Evolutionary conservation across 2,113 vertebrate genomes (phyloP).

Genomic region (Cacatua alba): DNA sequence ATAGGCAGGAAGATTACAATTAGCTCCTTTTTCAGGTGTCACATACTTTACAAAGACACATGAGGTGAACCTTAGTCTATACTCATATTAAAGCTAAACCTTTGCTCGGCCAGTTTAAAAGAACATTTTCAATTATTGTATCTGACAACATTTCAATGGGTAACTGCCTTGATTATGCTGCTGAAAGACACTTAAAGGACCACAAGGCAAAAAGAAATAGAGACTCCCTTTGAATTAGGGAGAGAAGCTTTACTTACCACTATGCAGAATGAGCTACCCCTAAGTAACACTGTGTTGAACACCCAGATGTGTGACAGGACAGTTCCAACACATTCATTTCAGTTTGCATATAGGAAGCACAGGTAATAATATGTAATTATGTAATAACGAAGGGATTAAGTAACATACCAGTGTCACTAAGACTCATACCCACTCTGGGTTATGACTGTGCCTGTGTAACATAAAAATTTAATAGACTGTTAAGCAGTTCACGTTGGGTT

Average conservation of each 20-base stretch:
- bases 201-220: neutral
- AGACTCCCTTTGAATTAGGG: neutral
- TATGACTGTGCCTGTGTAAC: neutral
- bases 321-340: neutral
- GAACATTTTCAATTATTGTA: neutral
- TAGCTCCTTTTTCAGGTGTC: neutral
- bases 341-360: neutral
- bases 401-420: neutral
- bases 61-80: neutral
- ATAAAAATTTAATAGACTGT: neutral
- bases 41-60: neutral
- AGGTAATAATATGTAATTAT: neutral
- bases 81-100: neutral
- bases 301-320: neutral
- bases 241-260: neutral
- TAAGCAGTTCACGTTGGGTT: neutral
- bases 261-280: neutral
- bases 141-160: neutral
- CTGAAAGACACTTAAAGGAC: neutral
- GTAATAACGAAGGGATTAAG: neutral
- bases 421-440: neutral
- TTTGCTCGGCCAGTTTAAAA: neutral
- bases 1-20: neutral
- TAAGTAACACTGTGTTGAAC: rapidly evolving
- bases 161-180: neutral